Base-by-base conservation (phyloP, 2,797 vertebrate genomes). In the Anguilla anguilla region DNA sequence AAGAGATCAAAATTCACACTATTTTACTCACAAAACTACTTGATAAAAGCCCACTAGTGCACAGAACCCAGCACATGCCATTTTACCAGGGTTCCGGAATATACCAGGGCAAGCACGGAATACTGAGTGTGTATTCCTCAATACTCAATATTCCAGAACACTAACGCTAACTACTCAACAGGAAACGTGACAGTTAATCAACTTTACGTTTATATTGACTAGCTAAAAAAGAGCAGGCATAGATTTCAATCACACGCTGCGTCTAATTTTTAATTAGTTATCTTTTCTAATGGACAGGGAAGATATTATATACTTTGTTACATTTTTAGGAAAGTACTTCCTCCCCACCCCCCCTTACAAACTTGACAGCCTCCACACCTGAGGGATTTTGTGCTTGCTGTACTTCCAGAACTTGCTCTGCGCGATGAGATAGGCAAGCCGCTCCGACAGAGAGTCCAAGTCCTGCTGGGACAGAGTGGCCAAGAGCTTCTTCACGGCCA, bases 381-480 rank as follows among this genome's bases (percentile, higher is more conserved):
- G 98, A 84, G 98, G 95, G 15, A 93, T 89, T 9, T 88, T 97
- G 94, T 99, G 97, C 89, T 97, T 99, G 95, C 97, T 95, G 55
- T 98, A 99, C 90, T 99, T 99, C 99, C 99, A 99, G 93, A 99
- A 99, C 91, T 98, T 99, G 57, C 91, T 96, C 89, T 98, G 96
- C 31, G 95, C 95, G 22, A 98, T 91, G 39, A 99, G 95, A 17
- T 94, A 91, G 84, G 92, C 92, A 17, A 99, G 94, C 87, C 95
- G 95, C 87, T 96, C 95, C 82, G 97, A 96, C 87, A 98, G 61
- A 15, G 94, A 94, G 5, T 87, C 90, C 49, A 94, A 93, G 89
- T 99, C 99, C 86, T 90, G 94, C 85, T 95, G 92, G 49, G 97
- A 95, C 88, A 99, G 94, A 89, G 96, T 92, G 59, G 93, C 96